Evolutionary conservation across 2,888 invertebrate species (phyloP), one percentile per base, ranked within the genome.

Genomic region (Drosophila subsilvestris): DNA sequence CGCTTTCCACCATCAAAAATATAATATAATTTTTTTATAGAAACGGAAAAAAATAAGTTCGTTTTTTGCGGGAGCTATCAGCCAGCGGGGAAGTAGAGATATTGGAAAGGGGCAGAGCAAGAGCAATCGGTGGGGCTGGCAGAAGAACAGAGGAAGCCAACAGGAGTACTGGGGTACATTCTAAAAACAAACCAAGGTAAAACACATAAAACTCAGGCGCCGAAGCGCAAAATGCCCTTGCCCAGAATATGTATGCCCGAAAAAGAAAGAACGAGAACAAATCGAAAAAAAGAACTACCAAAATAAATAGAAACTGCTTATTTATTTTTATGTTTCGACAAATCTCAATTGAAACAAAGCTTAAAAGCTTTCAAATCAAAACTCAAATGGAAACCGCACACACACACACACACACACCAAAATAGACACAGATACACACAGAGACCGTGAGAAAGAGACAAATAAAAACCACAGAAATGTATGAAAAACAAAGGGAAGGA

Each of bases 311-410:
- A 75, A 80, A 77, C 79, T 81, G 79, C 77, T 82, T 85, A 82
- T 85, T 85, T 85, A 85, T 82, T 82, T 82, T 81, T 85, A 74
- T 74, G 68, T 65, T 72, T 70, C 67, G 74, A 74, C 77, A 77
- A 80, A 74, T 72, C 78, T 73, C 79, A 81, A 76, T 58, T 80
- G 72, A 80, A 67, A 66, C 66, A 69, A 62, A 73, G 85, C 82
- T 74, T 75, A 74, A 84, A 84, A 81, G 85, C 81, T 75, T 74
- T 70, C 71, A 70, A 75, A 80, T 80, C 69, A 77, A 77, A 77
- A 79, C 72, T 73, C 60, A 73, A 71, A 72, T 50, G 43, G 58
- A 18, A 50, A 43, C 43, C 55, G 17, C 37, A 55, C 25, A 20
- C 2, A 37, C 3, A 14, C 37, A 55, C 25, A 20, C 2, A 37